Base-by-base conservation (phyloP, 2,797 vertebrate species). In the Labeo calbasu region DNA sequence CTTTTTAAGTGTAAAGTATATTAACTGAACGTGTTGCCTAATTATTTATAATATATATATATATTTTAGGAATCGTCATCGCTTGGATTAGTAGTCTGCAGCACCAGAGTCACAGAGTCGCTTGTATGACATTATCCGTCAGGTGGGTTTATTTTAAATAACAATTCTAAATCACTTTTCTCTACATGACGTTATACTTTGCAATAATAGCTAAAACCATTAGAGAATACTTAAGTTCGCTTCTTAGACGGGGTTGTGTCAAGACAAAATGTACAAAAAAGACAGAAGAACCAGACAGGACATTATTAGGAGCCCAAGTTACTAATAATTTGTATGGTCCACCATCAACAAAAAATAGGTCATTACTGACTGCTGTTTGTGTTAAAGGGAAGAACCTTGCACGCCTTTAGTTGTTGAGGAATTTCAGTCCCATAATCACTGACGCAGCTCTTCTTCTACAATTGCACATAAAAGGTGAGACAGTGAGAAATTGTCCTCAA, bases 1-100 rank as follows among this genome's bases (percentile, higher is more conserved):
- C 13, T 55, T 59, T 76, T 76, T 3, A 14, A 17, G 36, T 11
- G 36, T 59, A 17, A 59, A 59, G 73, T 77, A 23, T 43, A 43
- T 43, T 40, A 5, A 1, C 3, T 25, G 14, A 61, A 46, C 9
- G 15, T 5, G 23, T 19, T 23, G 8, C 15, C 10, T 23, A 13
- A 14, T 65, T 50, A 36, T 36, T 48, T 43, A 32, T 36, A n/a
- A n/a, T 36, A 36, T 36, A 36, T 46, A 46, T 15, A 5, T 51
- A 2, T 50, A 78, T 50, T 50, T 43, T 36, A 50, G 43, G 77
- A 78, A 50, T 78, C 19, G 57, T 53, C 76, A 65, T 78, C 21
- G 8, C 13, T 32, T 50, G 79, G 53, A 81, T 50, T n/a, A 50
- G 53, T 32, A 17, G 5, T 73, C 43, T 40, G 19, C 25, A 78